Base-by-base conservation (phyloP, 2,113 vertebrate genomes). In the Oplegnathus fasciatus region DNA sequence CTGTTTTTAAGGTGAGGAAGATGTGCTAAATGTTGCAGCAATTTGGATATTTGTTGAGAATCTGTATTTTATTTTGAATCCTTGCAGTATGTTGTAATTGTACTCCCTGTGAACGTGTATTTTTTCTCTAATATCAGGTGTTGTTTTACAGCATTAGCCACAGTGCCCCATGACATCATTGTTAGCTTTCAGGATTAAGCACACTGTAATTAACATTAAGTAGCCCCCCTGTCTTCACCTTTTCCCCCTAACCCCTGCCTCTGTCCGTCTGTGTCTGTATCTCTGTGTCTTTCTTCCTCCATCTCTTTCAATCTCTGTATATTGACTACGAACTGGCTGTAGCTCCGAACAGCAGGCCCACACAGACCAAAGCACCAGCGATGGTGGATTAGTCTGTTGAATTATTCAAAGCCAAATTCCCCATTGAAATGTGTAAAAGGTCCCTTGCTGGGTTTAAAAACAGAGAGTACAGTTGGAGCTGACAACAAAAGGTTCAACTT, bases 371-470 rank as follows among this genome's bases (percentile, higher is more conserved):
- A 94, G 92, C 92, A 90, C 76, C 81, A 92, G 89, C 76, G 73
- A 94, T 88, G 92, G 91, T 90, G 92, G 93, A 95, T 95, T 93
- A 94, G 91, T 76, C 70, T 88, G 89, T 93, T 96, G 93, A 96
- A 96, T 96, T 93, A 95, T 95, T 95, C 94, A 96, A 86, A 93
- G 79, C 88, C 84, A 74, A 91, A 94, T 95, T 94, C 92, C 91
- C 92, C 84, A 84, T 93, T 95, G 95, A 95, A 95, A 94, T 87
- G 90, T 92, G 92, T 95, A 94, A 95, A 95, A 94, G 93, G 93
- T 94, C 92, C 93, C 93, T 94, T 54, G 92, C 91, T 94, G 94
- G 93, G 88, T 91, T 93, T 83, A 91, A 94, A 94, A 94, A 93
- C 89, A 90, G 87, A 92, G 86, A 91, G 91, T 94, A 91, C 91